Evolutionary conservation across 2,888 invertebrate genomes (phyloP).

Genomic region (Cremastinae sp.): DNA sequence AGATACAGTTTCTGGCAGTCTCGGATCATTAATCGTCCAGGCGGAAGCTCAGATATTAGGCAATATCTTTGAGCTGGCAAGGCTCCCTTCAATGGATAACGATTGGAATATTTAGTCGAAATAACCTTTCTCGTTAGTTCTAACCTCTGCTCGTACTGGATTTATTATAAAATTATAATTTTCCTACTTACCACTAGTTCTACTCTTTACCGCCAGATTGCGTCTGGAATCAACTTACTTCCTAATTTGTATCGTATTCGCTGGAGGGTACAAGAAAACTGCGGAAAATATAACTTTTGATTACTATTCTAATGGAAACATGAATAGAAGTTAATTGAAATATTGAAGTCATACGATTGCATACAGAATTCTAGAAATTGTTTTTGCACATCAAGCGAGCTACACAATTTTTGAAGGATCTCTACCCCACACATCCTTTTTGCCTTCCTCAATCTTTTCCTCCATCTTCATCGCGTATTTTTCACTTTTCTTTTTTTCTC

Average conservation of each 20-base stretch:
- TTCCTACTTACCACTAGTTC: conserved; percentile 26
- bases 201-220: no score
- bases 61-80: conserved; percentile 12
- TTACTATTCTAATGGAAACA: conserved; percentile 45
- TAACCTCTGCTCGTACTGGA: neutral
- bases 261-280: no score
- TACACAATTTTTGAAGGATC: conserved; percentile 45
- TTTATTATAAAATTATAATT: no score
- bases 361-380: no score
- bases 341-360: conserved; percentile 27
- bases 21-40: conserved; percentile 7
- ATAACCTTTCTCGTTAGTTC: neutral
- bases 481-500: neutral
- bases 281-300: no score
- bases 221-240: no score
- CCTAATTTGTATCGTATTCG: no score
- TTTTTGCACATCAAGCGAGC: neutral
- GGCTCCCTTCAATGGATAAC: conserved; percentile 2
- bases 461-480: neutral
- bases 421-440: conserved; percentile 4
- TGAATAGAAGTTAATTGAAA: conserved; percentile 30
- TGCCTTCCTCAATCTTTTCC: neutral
- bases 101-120: neutral
- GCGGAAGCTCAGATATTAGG: neutral
- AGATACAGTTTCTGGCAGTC: conserved; percentile 29